phyloP scores from a whole-genome alignment of 2,113 vertebrate species.

The Callipepla californica region DNA sequence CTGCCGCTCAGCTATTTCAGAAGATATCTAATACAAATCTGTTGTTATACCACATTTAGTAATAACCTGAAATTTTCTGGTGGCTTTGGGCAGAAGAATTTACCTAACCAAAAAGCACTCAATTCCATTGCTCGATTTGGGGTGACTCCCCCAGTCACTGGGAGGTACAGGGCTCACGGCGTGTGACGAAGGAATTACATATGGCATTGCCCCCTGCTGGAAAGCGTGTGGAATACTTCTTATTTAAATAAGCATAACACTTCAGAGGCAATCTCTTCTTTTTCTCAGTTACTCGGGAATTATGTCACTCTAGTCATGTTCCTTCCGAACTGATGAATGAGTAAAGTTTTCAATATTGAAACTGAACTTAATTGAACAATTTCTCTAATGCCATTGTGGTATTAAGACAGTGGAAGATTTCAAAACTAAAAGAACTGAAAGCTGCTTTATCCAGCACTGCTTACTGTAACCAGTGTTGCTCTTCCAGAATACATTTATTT shows the following conservation, averaged over 20 bases:
- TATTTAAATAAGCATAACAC: neutral
- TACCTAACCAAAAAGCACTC: accelerated
- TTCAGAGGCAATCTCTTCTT: neutral
- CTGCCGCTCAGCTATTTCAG: neutral
- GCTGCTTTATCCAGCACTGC: neutral
- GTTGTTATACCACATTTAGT: neutral
- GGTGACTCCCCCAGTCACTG: neutral
- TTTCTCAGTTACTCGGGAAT: neutral
- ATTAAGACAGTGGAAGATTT: neutral
- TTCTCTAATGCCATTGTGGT: neutral
- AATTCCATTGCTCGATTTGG: accelerated
- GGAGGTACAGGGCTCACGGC: neutral
- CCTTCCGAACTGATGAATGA: accelerated
- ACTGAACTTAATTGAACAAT: neutral
- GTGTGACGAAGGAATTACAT: neutral
- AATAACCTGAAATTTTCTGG: neutral
- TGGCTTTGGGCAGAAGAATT: neutral
- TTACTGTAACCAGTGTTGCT: accelerated
- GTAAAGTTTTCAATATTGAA: neutral
- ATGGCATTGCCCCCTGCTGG: constrained; percentile 40
- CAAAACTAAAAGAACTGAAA: neutral
- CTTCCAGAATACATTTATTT: neutral
- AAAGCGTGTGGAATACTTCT: neutral
- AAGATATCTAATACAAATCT: neutral
- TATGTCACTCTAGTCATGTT: neutral